Conservation (phyloP, 2,797 vertebrate genomes). For the Paramormyrops hopkinsi region DNA sequence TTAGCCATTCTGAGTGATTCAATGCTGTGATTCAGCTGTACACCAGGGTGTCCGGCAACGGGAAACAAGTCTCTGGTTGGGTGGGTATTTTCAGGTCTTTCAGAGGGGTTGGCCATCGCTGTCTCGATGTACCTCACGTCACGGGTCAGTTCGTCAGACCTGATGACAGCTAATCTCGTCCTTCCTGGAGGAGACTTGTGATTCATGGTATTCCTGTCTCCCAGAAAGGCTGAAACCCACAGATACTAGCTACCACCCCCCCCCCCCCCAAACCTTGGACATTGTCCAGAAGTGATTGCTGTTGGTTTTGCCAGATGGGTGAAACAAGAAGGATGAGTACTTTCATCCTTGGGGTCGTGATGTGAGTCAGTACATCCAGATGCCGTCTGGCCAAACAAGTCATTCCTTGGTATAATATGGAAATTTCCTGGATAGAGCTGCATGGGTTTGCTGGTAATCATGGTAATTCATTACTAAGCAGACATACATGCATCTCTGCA, state of each 20-base stretch:
- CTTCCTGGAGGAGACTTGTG: background rate
- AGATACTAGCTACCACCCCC: background rate
- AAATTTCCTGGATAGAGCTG: background rate
- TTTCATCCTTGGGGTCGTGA: background rate
- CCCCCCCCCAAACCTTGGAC: background rate
- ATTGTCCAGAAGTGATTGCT: background rate
- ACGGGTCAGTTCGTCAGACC: background rate
- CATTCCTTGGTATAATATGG: background rate
- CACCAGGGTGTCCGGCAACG: background rate
- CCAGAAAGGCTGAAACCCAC: background rate
- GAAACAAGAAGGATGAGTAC: background rate
- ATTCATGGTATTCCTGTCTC: background rate
- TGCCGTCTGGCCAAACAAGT: background rate
- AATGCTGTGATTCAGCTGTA: background rate
- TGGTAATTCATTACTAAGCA: background rate
- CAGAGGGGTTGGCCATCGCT: background rate
- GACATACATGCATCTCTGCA: background rate
- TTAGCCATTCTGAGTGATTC: background rate
- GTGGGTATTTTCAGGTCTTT: background rate
- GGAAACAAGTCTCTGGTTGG: background rate
- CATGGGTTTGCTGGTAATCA: background rate
- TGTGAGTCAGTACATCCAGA: conserved; percentile 2
- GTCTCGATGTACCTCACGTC: background rate
- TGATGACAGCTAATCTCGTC: background rate
- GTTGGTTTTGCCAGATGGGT: background rate